Percentiles rank a stretch among this genome's conserved stretches.
Conservation (phyloP, 2,113 vertebrate genomes). For the Catharus fuscescens region DNA sequence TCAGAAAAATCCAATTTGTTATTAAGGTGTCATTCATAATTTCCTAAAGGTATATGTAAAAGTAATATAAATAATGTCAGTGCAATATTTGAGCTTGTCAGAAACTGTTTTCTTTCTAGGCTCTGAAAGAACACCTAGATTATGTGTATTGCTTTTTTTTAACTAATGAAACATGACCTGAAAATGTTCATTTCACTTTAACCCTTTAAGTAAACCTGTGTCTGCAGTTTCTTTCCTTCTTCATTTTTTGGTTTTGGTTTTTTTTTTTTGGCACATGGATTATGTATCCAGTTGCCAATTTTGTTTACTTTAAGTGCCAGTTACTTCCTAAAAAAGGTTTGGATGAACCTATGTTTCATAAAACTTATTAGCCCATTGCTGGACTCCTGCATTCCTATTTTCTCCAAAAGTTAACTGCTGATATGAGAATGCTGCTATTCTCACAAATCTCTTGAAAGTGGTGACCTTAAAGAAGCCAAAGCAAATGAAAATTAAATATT, state of each 20-base stretch:
- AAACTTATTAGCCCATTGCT: not conserved
- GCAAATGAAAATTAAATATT: constrained; percentile 19
- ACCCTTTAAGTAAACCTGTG: not conserved
- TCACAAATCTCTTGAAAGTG: not conserved
- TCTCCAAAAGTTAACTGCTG: not conserved
- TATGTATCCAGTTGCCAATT: not conserved
- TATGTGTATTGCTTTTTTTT: not conserved
- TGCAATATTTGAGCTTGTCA: not conserved
- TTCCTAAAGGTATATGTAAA: not conserved
- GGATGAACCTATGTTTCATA: not conserved
- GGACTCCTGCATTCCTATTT: not conserved
- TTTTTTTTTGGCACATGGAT: not conserved
- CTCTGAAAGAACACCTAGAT: not conserved
- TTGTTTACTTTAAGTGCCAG: not conserved
- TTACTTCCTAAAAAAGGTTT: not conserved
- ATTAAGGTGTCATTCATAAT: not conserved
- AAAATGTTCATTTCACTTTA: not conserved
- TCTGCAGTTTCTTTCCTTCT: not conserved
- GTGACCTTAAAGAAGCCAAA: constrained; percentile 32
- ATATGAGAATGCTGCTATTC: not conserved
- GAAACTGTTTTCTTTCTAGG: not conserved
- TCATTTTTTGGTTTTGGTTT: too few relatives aligned
- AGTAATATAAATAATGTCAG: not conserved
- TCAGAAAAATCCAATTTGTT: not conserved
- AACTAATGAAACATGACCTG: not conserved